These are phyloP conservation scores for Colistium nudipinnis DNA, from an alignment of 2,113 vertebrate species.

Conservation along the genomic window DNA sequence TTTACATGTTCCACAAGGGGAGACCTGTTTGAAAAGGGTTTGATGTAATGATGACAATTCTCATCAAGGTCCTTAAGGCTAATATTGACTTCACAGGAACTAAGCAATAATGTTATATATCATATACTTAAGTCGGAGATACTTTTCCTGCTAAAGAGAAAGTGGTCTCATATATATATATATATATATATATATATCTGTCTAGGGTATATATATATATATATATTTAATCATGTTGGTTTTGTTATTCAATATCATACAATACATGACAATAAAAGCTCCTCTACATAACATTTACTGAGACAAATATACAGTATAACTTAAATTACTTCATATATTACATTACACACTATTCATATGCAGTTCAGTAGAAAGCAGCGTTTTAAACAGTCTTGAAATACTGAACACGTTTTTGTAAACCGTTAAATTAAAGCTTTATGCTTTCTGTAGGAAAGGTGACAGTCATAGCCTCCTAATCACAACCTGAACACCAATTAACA, in stretches of 20 bases:
- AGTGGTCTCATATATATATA: neutral
- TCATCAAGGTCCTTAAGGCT: slow-evolving; percentile 46
- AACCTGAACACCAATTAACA: neutral
- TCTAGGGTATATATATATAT: neutral
- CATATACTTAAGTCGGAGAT: neutral
- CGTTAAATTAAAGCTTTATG: slow-evolving; percentile 66
- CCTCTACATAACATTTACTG: slow-evolving; percentile 70
- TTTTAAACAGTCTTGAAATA: slow-evolving; percentile 74
- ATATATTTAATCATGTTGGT: slow-evolving; percentile 18
- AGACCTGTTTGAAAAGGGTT: slow-evolving; percentile 24
- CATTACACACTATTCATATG: slow-evolving; percentile 60
- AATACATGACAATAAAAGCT: slow-evolving; percentile 68
- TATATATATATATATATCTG: slow-evolving; percentile 9
- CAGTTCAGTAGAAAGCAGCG: slow-evolving; percentile 64
- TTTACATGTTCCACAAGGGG: slow-evolving; percentile 56
- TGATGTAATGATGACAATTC: slow-evolving; percentile 16
- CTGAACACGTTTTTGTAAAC: slow-evolving; percentile 59
- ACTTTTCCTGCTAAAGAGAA: neutral
- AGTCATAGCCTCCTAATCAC: slow-evolving; percentile 21
- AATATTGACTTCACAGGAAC: slow-evolving; percentile 57
- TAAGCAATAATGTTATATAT: slow-evolving; percentile 31
- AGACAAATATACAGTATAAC: slow-evolving; percentile 53
- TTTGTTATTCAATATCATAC: slow-evolving; percentile 54
- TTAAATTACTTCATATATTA: slow-evolving; percentile 58
- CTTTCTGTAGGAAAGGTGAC: slow-evolving; percentile 43